These are phyloP conservation scores for Meghimatium bilineatum DNA, from an alignment of 2,888 invertebrate genomes.

Conservation along the genomic window DNA sequence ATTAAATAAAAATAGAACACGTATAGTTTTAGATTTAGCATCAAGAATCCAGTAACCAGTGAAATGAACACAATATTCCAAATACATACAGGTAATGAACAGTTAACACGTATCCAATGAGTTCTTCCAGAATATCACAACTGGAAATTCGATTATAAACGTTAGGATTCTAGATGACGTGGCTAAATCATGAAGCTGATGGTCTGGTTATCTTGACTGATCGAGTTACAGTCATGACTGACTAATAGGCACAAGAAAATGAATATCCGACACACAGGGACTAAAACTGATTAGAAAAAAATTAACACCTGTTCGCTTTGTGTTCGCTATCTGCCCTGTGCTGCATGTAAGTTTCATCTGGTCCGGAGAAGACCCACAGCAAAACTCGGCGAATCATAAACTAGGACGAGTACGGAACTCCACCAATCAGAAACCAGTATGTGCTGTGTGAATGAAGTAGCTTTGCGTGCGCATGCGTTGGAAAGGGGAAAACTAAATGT, in stretches of 20 bases:
- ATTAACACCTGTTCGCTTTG: conserved; percentile 45
- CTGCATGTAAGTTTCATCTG: conserved; percentile 5
- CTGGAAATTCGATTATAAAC: not conserved
- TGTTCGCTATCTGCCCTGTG: conserved; percentile 28
- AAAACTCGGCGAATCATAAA: conserved; percentile 31
- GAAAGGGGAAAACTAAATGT: not conserved
- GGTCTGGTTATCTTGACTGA: not conserved
- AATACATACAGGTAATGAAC: not conserved
- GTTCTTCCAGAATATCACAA: not conserved
- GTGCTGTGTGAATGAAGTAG: conserved; percentile 40
- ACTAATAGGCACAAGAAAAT: not conserved
- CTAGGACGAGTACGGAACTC: conserved; percentile 14
- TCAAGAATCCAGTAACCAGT: not conserved
- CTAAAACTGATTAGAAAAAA: conserved; percentile 14
- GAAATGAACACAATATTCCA: not conserved
- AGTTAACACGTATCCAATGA: not conserved
- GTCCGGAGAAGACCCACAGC: not conserved
- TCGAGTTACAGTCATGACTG: conserved; percentile 23
- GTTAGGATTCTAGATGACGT: not conserved
- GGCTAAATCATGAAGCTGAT: not conserved
- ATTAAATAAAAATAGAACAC: not conserved
- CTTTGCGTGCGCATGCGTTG: not conserved
- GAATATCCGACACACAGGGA: not conserved
- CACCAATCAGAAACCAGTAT: conserved; percentile 26
- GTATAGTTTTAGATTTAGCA: not conserved